Conservation (phyloP, 2,888 invertebrate species). For the Automeris io region DNA sequence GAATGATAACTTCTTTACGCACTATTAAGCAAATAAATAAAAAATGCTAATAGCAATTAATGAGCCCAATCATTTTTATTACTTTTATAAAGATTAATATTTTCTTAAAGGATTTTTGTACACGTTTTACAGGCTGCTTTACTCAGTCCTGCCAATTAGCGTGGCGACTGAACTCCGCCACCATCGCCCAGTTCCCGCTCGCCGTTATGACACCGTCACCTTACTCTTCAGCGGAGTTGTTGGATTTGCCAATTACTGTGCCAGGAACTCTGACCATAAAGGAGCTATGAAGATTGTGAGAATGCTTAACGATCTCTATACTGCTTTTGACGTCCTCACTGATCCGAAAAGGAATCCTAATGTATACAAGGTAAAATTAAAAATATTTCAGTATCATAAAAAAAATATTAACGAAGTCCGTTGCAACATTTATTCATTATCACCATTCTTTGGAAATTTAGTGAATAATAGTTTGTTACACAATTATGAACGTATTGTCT, state of each 20-base stretch:
- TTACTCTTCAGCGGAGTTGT: constrained; percentile 94
- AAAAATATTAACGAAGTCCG: no score
- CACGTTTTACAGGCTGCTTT: constrained; percentile 86
- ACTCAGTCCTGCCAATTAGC: constrained; percentile 94
- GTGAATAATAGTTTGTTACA: not conserved
- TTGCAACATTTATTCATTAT: no score
- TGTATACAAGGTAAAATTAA: constrained; percentile 98
- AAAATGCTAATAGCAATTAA: no score
- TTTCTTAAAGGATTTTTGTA: no score
- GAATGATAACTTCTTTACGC: no score
- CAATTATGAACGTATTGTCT: not conserved
- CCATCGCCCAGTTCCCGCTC: constrained; percentile 92
- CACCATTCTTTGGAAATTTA: not conserved
- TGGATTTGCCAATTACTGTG: constrained; percentile 94
- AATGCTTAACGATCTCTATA: constrained; percentile 95
- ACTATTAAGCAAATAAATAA: no score
- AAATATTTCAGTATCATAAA: no score
- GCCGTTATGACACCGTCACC: constrained; percentile 92
- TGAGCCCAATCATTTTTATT: no score
- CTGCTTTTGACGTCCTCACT: constrained; percentile 94
- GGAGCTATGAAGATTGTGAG: constrained; percentile 98
- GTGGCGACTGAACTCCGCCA: constrained; percentile 97
- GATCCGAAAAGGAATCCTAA: constrained; percentile 95
- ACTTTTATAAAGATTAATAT: no score
- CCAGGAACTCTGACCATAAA: constrained; percentile 91